Percentiles rank a stretch among this genome's conserved stretches.
Evolutionary conservation across 2,797 vertebrate genomes (phyloP).

Genomic region (Morelia viridis): DNA sequence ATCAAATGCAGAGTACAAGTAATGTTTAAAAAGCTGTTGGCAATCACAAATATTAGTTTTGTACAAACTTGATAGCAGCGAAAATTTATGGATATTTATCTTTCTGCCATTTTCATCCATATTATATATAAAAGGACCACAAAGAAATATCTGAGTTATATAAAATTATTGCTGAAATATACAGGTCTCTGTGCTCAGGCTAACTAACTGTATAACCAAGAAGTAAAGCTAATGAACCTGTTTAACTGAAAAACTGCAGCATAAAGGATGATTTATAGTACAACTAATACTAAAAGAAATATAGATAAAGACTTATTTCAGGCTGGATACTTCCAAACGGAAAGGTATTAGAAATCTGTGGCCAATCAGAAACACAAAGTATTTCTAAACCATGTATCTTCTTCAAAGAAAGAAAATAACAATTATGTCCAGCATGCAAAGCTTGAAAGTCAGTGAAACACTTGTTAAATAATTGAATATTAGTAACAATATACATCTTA

Average conservation of each 20-base stretch:
- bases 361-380: slow-evolving; percentile 23
- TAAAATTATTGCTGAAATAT: slow-evolving; percentile 8
- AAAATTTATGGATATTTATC: background rate
- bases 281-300: rapidly evolving
- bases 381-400: background rate
- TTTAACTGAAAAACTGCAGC: background rate
- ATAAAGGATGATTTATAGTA: background rate
- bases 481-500: background rate
- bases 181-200: background rate
- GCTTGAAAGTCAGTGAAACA: slow-evolving; percentile 4
- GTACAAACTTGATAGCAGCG: background rate
- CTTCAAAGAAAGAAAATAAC: background rate
- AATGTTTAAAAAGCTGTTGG: background rate
- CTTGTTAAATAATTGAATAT: slow-evolving; percentile 8
- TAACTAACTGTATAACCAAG: slow-evolving; percentile 10
- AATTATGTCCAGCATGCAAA: background rate
- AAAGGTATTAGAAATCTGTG: background rate
- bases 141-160: slow-evolving; percentile 3
- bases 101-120: background rate
- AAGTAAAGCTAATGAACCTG: background rate
- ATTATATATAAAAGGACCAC: background rate
- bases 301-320: background rate
- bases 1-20: background rate
- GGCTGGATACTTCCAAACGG: background rate
- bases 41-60: background rate